Percentiles rank a stretch among this genome's conserved stretches.
Evolutionary conservation across 23 tunicate species (phyloP).

Genomic region (Clavelina lepadiformis): DNA sequence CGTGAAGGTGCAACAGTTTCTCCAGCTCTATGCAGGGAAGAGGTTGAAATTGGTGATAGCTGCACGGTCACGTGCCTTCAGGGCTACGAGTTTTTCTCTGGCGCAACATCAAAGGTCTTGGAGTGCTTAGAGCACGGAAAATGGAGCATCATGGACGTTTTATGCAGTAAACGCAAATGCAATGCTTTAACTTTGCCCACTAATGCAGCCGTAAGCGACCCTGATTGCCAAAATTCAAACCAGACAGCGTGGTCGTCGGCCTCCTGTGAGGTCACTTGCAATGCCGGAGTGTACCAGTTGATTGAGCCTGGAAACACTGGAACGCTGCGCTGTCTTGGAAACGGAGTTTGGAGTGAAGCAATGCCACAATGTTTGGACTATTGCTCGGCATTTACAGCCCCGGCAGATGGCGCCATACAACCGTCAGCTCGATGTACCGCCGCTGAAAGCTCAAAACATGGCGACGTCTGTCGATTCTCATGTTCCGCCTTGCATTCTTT

Average conservation of each 20-base stretch:
- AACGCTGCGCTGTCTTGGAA: constrained; percentile 1
- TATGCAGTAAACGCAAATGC: constrained; percentile 16
- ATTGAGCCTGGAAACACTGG: too few relatives aligned
- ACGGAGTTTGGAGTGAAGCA: constrained; percentile 10
- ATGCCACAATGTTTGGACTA: not conserved
- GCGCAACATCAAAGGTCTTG: not conserved
- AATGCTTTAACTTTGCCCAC: constrained; percentile 2
- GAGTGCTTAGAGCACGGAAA: constrained; percentile 16
- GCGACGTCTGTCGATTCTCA: not conserved
- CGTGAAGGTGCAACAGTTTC: constrained; percentile 4
- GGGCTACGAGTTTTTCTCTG: constrained; percentile 17
- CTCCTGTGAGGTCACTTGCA: not conserved
- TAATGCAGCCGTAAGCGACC: not conserved
- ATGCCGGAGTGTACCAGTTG: too few relatives aligned
- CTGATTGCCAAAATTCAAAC: not conserved
- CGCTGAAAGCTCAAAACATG: not conserved
- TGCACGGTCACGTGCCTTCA: constrained; percentile 26
- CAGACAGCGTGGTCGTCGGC: not conserved
- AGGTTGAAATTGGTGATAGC: constrained; percentile 6
- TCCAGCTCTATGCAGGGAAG: constrained; percentile 20
- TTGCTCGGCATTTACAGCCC: not conserved
- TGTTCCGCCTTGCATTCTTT: too few relatives aligned
- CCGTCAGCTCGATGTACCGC: not conserved
- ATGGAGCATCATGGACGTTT: constrained; percentile 10
- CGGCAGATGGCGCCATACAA: not conserved